Base-by-base conservation (phyloP, 2,113 vertebrate species). In the Rattus rattus region DNA sequence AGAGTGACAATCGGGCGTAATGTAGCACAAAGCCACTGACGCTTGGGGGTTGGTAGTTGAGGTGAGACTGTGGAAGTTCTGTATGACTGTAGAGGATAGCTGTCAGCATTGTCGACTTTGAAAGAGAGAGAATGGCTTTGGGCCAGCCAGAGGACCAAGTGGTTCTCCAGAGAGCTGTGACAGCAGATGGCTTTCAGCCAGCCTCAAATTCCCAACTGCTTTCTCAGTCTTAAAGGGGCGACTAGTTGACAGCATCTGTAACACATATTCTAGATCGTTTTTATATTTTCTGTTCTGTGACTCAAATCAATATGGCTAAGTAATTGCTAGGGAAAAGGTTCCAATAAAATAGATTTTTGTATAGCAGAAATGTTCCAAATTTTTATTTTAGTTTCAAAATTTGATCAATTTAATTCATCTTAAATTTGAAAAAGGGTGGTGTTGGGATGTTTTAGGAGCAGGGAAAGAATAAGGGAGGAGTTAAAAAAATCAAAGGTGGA, bases 371-470 rank as follows among this genome's bases (percentile, higher is more conserved):
- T 79, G 7, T 72, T 69, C 13, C 33, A 80, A 59, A 88, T 43
- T 5, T 90, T 83, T 77, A 87, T 28, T 72, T 86, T 14, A 92
- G n/a, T 28, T 30, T 90, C n/a, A 81, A 43, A 73, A 87, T 95
- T 77, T 86, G 63, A 95, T 72, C 36, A 87, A 87, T 9, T 1
- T 3, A 70, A 14, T 77, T 59, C 3, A 24, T 88, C 93, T 90
- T 92, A 33, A 83, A 77, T 13, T 80, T 86, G 61, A 12, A 89
- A 76, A 76, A 76, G 36, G 7, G 54, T 90, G 85, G 3, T 69
- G 3, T 89, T 75, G 89, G 87, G 20, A 22, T 89, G 14, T 24
- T 52, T 80, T 89, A 54, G 86, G 80, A 81, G 54, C 7, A 81
- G 54, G 26, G 30, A 65, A 70, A 86, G 39, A 89, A 80, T 77